These are phyloP conservation scores for Macrotus californicus DNA, from an alignment of 2,113 vertebrate genomes.

Conservation along the genomic window DNA sequence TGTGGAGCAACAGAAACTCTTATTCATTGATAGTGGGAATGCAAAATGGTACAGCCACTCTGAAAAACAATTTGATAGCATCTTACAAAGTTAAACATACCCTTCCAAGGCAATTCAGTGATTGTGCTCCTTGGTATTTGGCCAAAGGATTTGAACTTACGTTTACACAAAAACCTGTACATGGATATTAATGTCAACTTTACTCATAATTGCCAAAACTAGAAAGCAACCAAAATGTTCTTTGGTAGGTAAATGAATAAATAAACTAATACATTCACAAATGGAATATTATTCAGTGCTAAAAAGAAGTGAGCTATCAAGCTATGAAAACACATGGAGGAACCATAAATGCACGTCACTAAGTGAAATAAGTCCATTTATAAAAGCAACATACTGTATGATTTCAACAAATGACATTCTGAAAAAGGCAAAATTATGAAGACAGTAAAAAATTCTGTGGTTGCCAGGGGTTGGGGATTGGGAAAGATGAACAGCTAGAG, in stretches of 20 bases:
- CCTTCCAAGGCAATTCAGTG: not conserved
- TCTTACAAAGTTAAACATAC: not conserved
- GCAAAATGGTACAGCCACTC: not conserved
- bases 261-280: not conserved
- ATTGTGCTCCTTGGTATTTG: not conserved
- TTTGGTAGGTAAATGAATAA: not conserved
- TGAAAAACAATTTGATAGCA: not conserved
- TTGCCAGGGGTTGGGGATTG: not conserved
- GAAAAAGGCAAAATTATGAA: not conserved
- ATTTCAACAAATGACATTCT: not conserved
- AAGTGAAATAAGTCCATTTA: not conserved
- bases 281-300: not conserved
- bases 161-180: not conserved
- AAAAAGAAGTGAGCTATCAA: not conserved
- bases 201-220: not conserved
- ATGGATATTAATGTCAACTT: not conserved
- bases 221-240: not conserved
- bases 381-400: not conserved
- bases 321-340: not conserved
- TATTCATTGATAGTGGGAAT: not conserved
- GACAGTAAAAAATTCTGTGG: not conserved
- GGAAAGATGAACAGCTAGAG: not conserved
- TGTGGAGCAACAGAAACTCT: not conserved
- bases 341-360: not conserved
- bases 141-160: not conserved